These are phyloP conservation scores for Falco berigora DNA, from an alignment of 2,797 vertebrate species.

Conservation along the genomic window DNA sequence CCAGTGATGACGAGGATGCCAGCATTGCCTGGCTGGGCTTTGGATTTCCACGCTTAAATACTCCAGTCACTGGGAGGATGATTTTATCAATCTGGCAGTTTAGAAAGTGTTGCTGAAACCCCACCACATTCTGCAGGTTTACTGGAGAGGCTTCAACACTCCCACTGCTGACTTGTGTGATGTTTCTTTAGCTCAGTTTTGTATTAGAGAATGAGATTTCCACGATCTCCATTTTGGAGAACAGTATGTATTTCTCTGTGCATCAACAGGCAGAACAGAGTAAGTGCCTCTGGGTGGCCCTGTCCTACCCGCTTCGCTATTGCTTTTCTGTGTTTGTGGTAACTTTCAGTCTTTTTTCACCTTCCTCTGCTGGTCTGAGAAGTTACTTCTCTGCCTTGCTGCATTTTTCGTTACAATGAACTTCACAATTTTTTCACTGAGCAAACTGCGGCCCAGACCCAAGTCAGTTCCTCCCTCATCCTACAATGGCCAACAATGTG, in stretches of 20 bases:
- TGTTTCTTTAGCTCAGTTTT: not conserved
- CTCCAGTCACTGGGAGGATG: not conserved
- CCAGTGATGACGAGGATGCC: accelerated
- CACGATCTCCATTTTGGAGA: not conserved
- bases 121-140: not conserved
- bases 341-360: not conserved
- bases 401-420: not conserved
- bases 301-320: not conserved
- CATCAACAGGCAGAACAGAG: not conserved
- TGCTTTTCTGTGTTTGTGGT: not conserved
- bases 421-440: not conserved
- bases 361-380: not conserved
- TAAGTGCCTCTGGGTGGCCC: not conserved
- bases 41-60: not conserved
- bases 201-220: not conserved
- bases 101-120: not conserved
- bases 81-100: not conserved
- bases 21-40: not conserved
- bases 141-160: not conserved
- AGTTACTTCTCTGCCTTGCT: not conserved
- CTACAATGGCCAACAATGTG: not conserved
- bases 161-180: not conserved
- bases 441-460: not conserved
- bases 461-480: not conserved
- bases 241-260: not conserved